phyloP scores from a whole-genome alignment of 2,888 invertebrate species.

The Trichopria drosophilae region DNA sequence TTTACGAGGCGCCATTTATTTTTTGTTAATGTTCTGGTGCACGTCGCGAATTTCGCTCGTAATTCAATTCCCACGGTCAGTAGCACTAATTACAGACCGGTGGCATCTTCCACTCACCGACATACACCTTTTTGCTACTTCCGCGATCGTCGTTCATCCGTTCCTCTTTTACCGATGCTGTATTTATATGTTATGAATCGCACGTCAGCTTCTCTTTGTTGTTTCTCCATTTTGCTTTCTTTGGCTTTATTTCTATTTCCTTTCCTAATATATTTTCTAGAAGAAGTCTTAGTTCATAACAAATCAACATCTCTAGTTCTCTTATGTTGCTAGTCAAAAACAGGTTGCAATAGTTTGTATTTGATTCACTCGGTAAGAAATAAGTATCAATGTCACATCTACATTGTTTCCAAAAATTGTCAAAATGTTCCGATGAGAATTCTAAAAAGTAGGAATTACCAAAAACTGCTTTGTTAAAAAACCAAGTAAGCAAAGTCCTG shows the following conservation, averaged over 20 bases:
- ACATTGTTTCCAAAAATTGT: no score
- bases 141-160: slow-evolving; percentile 25
- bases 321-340: no score
- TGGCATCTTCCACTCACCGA: slow-evolving; percentile 34
- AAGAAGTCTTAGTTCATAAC: no score
- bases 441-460: no score
- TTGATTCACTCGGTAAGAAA: no score
- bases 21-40: slow-evolving; percentile 33
- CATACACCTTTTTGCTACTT: slow-evolving; percentile 36
- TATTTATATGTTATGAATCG: no score
- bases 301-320: no score
- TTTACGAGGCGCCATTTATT: slow-evolving; percentile 24
- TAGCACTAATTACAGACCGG: slow-evolving; percentile 49
- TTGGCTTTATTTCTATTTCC: slow-evolving; percentile 14
- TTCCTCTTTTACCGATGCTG: slow-evolving; percentile 28
- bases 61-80: slow-evolving; percentile 56
- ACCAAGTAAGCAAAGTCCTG: no score
- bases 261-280: slow-evolving; percentile 13
- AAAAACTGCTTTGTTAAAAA: no score
- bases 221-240: slow-evolving; percentile 26
- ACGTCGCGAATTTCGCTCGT: slow-evolving; percentile 49
- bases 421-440: no score
- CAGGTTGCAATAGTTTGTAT: no score
- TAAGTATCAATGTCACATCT: no score
- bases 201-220: slow-evolving; percentile 25